Conservation (phyloP, 2,113 vertebrate genomes). For the Crypturellus undulatus region DNA sequence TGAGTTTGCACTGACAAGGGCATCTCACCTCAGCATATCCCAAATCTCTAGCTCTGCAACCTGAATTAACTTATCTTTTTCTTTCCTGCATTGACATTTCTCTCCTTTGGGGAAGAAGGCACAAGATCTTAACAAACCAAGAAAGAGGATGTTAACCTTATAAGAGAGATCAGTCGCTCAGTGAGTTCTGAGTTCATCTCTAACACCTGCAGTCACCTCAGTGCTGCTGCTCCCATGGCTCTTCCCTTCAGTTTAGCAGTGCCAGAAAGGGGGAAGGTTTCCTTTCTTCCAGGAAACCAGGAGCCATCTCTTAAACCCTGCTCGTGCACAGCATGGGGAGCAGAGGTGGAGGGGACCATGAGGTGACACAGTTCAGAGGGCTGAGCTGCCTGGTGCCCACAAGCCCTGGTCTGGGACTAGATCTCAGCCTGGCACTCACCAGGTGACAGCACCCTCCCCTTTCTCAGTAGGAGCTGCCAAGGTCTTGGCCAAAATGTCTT, state of each 20-base stretch:
- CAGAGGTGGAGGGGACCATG: background rate
- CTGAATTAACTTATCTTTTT: slow-evolving; percentile 15
- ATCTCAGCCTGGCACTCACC: background rate
- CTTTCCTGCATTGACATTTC: slow-evolving; percentile 28
- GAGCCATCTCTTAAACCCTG: background rate
- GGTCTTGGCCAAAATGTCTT: background rate
- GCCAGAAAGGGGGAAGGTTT: background rate
- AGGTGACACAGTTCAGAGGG: background rate
- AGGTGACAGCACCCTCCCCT: background rate
- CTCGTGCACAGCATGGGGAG: background rate
- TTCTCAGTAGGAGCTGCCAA: background rate
- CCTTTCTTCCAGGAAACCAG: background rate
- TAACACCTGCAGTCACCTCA: background rate
- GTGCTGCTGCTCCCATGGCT: background rate
- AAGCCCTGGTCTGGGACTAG: background rate
- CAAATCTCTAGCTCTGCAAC: slow-evolving; percentile 37
- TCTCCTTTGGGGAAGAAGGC: slow-evolving; percentile 35
- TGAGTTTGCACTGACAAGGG: background rate
- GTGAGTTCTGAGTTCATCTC: background rate
- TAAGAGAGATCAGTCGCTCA: background rate
- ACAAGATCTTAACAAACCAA: slow-evolving; percentile 12
- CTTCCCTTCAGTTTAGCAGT: background rate
- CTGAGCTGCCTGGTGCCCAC: background rate
- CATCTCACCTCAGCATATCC: slow-evolving; percentile 39
- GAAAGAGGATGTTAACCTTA: background rate